A percentile compares a stretch with the other conserved stretches of the same genome.
These are phyloP conservation scores for Drosophila yooni DNA, from an alignment of 2,888 invertebrate species.

Conservation along the genomic window DNA sequence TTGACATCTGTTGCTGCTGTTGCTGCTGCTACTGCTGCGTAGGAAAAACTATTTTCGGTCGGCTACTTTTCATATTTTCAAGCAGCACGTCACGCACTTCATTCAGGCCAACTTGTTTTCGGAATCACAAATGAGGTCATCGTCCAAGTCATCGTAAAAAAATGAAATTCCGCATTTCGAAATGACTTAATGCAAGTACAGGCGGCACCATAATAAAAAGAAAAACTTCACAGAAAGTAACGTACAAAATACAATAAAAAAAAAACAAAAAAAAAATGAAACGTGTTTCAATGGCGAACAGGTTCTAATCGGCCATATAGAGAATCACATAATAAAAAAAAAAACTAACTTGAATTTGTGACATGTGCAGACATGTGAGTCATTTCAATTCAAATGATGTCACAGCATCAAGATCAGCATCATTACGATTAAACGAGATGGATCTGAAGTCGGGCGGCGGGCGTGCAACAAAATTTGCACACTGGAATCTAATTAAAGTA, in stretches of 20 bases:
- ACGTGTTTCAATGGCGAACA: conserved; percentile 69
- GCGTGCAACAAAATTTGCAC: conserved; percentile 2
- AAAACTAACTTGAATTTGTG: conserved; percentile 17
- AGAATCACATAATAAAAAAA: conserved; percentile 5
- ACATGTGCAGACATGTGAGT: conserved; percentile 46
- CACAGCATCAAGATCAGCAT: conserved; percentile 14
- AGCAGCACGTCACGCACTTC: conserved; percentile 59
- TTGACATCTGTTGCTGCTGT: conserved; percentile 34
- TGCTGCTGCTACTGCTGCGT: conserved; percentile 9
- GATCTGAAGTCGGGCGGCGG: neutral
- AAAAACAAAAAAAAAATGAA: conserved; percentile 24
- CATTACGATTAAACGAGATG: neutral
- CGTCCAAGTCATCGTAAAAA: conserved; percentile 55
- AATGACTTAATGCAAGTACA: conserved; percentile 43
- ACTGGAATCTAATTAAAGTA: neutral
- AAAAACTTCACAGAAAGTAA: conserved; percentile 9
- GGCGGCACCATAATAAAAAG: conserved; percentile 17
- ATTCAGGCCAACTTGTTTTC: conserved; percentile 24
- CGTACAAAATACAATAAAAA: neutral
- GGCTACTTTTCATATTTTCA: conserved; percentile 54
- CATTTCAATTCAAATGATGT: conserved; percentile 41
- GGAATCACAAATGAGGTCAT: conserved; percentile 70
- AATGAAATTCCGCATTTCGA: conserved; percentile 57
- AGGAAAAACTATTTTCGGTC: conserved; percentile 55
- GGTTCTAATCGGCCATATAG: conserved; percentile 47